Percentiles rank a stretch among this genome's conserved stretches.
phyloP scores from a whole-genome alignment of 2,888 invertebrate species.

The Onthophagus sagittarius region DNA sequence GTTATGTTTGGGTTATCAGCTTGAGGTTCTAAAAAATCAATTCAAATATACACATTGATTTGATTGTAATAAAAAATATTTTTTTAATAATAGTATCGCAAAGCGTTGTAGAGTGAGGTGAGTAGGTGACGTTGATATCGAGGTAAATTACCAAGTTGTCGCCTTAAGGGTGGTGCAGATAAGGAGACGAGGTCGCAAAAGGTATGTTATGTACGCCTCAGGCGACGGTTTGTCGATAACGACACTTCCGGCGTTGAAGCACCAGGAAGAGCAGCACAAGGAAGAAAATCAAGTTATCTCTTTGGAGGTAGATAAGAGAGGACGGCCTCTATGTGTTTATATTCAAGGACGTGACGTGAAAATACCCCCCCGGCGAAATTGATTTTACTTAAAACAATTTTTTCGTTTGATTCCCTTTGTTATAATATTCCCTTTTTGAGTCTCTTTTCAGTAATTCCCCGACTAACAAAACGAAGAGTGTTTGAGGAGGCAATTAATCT shows the following conservation, averaged over 20 bases:
- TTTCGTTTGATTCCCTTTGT: too few relatives aligned
- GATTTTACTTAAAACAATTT: too few relatives aligned
- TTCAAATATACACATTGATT: not conserved
- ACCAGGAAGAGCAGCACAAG: not conserved
- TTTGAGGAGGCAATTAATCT: not conserved
- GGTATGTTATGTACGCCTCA: not conserved
- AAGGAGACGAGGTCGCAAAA: conserved; percentile 4
- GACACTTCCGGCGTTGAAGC: conserved; percentile 3
- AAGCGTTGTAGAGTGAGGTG: too few relatives aligned
- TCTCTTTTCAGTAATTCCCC: too few relatives aligned
- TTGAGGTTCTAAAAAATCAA: conserved; percentile 57
- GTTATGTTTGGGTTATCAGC: conserved; percentile 66
- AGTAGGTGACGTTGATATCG: not conserved
- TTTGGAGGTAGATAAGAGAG: conserved; percentile 5
- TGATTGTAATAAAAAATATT: not conserved
- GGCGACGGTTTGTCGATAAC: conserved; percentile 1
- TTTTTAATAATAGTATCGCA: too few relatives aligned
- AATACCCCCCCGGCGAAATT: too few relatives aligned
- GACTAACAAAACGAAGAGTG: not conserved
- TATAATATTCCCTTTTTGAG: too few relatives aligned
- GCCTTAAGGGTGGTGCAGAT: not conserved
- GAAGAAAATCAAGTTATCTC: conserved; percentile 5
- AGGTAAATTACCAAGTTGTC: conserved; percentile 9
- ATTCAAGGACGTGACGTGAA: too few relatives aligned
- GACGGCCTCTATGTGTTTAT: not conserved